Evolutionary conservation across 1,140 invertebrate species (phyloP).

Genomic region (Drosophila prosaltans): DNA sequence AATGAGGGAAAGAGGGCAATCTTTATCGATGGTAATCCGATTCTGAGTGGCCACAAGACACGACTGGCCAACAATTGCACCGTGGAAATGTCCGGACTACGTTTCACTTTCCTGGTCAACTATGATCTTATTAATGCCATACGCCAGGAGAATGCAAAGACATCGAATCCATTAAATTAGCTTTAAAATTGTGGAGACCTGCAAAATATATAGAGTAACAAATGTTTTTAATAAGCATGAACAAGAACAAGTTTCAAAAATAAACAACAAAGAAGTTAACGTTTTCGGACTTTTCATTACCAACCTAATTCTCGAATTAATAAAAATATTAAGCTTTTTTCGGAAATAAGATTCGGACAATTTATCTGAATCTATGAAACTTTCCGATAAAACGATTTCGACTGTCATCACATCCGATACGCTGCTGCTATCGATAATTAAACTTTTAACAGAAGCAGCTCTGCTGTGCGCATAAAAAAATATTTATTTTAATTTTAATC

Average conservation of each 20-base stretch:
- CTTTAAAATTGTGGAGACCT: background rate
- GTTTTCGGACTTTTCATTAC: slow-evolving; percentile 30
- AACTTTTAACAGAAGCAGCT: background rate
- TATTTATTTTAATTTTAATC: background rate
- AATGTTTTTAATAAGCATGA: slow-evolving; percentile 46
- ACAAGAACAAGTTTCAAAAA: slow-evolving; percentile 49
- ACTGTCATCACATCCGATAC: background rate
- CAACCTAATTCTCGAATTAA: slow-evolving; percentile 14
- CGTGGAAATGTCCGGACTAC: slow-evolving; percentile 95
- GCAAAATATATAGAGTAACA: slow-evolving; percentile 33
- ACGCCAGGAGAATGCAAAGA: slow-evolving; percentile 91
- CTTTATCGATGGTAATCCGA: slow-evolving; percentile 95
- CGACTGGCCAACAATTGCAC: slow-evolving; percentile 96
- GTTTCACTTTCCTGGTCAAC: slow-evolving; percentile 97
- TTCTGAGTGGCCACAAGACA: slow-evolving; percentile 93
- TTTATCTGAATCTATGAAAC: background rate
- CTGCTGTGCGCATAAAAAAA: background rate
- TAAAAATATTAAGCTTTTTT: too few relatives aligned
- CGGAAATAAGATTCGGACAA: background rate
- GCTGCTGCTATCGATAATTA: background rate
- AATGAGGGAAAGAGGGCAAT: slow-evolving; percentile 98
- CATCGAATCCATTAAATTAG: slow-evolving; percentile 83
- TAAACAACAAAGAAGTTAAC: slow-evolving; percentile 39
- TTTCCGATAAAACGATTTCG: slow-evolving; percentile 3
- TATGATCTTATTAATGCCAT: slow-evolving; percentile 95